Percentiles rank a stretch among this genome's conserved stretches.
These are phyloP conservation scores for Catostylus mosaicus DNA, from an alignment of 30 jellyfish, hydroid and myxozoan genomes.

Conservation along the genomic window DNA sequence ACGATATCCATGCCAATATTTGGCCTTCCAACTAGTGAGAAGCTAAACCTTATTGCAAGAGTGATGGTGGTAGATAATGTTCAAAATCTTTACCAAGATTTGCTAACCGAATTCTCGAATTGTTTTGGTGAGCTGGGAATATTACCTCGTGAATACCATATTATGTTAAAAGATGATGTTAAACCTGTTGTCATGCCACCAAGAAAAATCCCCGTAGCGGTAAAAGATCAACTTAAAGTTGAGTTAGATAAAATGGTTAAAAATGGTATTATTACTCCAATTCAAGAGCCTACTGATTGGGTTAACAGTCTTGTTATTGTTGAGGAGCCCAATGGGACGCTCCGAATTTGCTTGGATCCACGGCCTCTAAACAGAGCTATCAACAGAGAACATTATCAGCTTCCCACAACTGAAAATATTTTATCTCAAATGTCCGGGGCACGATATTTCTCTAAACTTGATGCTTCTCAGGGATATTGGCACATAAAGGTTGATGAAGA, in stretches of 20 bases:
- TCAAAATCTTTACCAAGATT: neutral
- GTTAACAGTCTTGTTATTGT: conserved; percentile 68
- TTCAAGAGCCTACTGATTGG: conserved; percentile 81
- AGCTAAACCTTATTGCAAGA: conserved; percentile 31
- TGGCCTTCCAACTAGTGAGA: conserved; percentile 23
- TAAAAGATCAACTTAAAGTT: conserved; percentile 55
- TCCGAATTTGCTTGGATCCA: conserved; percentile 85
- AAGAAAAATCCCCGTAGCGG: conserved; percentile 62
- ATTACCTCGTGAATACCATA: conserved; percentile 34
- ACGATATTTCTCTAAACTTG: conserved; percentile 61
- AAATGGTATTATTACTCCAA: conserved; percentile 52
- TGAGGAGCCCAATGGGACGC: conserved; percentile 74
- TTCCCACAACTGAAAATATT: conserved; percentile 78
- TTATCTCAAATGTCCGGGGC: conserved; percentile 85
- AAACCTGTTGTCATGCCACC: conserved; percentile 38
- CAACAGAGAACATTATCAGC: conserved; percentile 64
- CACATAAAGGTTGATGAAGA: conserved; percentile 62
- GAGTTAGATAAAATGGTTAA: conserved; percentile 67
- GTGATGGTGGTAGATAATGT: neutral
- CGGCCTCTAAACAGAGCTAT: conserved; percentile 75
- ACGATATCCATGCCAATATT: conserved; percentile 23
- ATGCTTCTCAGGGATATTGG: conserved; percentile 71
- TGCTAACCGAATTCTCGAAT: conserved; percentile 11
- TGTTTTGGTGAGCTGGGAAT: conserved; percentile 63
- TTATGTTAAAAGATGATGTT: conserved; percentile 24